Evolutionary conservation across 2,888 invertebrate genomes (phyloP), one percentile per base, ranked within the genome.

Genomic region (Choreutis nemorana): DNA sequence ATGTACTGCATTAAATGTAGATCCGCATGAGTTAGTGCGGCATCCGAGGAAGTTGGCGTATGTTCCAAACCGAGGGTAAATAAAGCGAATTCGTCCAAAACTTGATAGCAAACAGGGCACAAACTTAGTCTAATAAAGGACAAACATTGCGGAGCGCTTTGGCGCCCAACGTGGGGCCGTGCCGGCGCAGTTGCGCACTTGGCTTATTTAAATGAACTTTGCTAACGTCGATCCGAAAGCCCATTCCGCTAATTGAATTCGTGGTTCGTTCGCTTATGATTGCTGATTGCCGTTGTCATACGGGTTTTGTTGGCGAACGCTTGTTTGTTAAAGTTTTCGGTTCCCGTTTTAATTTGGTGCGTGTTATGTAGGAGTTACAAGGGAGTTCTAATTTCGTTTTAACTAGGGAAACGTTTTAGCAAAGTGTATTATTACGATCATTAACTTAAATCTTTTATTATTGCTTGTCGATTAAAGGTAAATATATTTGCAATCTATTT

Each of bases 171-270:
- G 36, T 40, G 45, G 33, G 36, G 20, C 29, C 31, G 29, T 38
- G 46, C 43, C 45, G 43, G 36, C 41, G 50, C 48, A 48, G 41
- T 44, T 41, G 42, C 49, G 46, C 60, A 57, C 60, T 65, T 62
- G 49, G 53, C 53, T 60, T 56, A 63, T 65, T 68, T 70, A 63
- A 65, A 73, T 72, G 67, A 67, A 66, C 62, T 66, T 59, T 50
- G 46, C 37, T 37, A 41, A 59, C 51, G 57, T 51, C 61, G 60
- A 67, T 70, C 64, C 55, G 45, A 58, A 60, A 58, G 59, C 56
- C 55, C 62, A 61, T 67, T 60, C 48, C 48, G 64, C 61, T 72
- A 68, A 73, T 68, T 67, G 65, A 62, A 65, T 60, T 55, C 59
- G 61, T 59, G 59, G 57, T 47, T 44, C 48, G 45, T 35, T 40